A percentile compares a stretch with the other conserved stretches of the same genome.
Evolutionary conservation across 1,140 invertebrate species (phyloP).

Genomic region (Liolophura sinensis): DNA sequence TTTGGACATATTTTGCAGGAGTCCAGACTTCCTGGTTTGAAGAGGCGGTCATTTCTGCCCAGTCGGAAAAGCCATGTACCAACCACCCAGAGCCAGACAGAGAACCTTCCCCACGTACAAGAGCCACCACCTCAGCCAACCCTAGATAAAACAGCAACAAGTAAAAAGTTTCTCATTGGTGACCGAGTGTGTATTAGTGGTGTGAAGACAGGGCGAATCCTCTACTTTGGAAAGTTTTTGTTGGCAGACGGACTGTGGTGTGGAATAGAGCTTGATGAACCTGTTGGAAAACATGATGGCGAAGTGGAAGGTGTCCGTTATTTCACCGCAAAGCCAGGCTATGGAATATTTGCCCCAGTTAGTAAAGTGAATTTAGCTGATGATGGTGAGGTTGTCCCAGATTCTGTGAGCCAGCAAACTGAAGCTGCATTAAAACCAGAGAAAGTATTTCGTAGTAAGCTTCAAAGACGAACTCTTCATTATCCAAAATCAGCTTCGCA

Average conservation of each 20-base stretch:
- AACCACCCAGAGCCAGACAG: too few relatives aligned
- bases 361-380: conserved; percentile 38
- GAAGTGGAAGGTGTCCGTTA: conserved; percentile 52
- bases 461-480: too few relatives aligned
- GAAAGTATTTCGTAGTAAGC: neutral
- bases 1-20: too few relatives aligned
- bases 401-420: too few relatives aligned
- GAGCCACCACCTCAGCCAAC: too few relatives aligned
- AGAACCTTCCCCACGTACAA: too few relatives aligned
- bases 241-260: conserved; percentile 54
- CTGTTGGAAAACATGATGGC: conserved; percentile 55
- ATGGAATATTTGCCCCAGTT: conserved; percentile 56
- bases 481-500: too few relatives aligned
- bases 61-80: too few relatives aligned
- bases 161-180: conserved; percentile 9
- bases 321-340: conserved; percentile 48
- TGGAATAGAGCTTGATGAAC: conserved; percentile 53
- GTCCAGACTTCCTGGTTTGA: too few relatives aligned
- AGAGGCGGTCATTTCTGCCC: too few relatives aligned
- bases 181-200: conserved; percentile 41
- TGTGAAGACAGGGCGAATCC: conserved; percentile 40
- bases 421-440: neutral
- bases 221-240: conserved; percentile 45
- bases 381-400: neutral
- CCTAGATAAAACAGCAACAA: too few relatives aligned